Base-by-base conservation (phyloP, 2,888 invertebrate species). In the Trypoxylon attenuatum region DNA sequence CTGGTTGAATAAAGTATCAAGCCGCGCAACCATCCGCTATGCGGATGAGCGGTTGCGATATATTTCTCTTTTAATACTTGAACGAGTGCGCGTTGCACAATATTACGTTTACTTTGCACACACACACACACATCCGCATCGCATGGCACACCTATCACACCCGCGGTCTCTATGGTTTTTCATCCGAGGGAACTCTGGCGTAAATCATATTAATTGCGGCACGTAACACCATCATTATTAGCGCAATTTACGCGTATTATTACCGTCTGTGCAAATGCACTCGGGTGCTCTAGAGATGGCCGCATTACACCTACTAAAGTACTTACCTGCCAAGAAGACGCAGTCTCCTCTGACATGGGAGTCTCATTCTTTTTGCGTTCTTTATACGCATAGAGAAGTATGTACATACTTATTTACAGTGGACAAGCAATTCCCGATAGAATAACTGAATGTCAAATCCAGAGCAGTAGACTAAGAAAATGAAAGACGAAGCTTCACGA, bases 401-500 rank as follows among this genome's bases (percentile, higher is more conserved):
- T n/a, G n/a, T n/a, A n/a, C n/a, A n/a, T n/a, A n/a, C n/a, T n/a
- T n/a, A n/a, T n/a, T n/a, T n/a, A n/a, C n/a, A n/a, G n/a, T n/a
- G n/a, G n/a, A n/a, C n/a, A n/a, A n/a, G n/a, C n/a, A n/a, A 18
- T 19, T 16, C 19, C 19, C 29, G 18, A 19, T 16, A 53, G 51
- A 54, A 49, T 55, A 62, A 59, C 59, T 55, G 69, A 62, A 67
- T 62, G 46, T 33, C n/a, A 21, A 13, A 33, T 33, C 46, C 18
- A 6, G 55, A 49, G 15, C 23, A 38, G 47, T 16, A 53, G 22
- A 22, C 53, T 10, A 43, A 45, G 68, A 52, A 69, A 71, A 71
- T 69, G 66, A 65, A 60, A 68, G 67, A 61, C 8, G 52, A 66
- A 21, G 18, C 25, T 22, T 13, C 18, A 50, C 54, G 67, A 67